A percentile compares a stretch with the other conserved stretches of the same genome.
Conservation (phyloP, 2,797 vertebrate genomes). For the Falco concolor region DNA sequence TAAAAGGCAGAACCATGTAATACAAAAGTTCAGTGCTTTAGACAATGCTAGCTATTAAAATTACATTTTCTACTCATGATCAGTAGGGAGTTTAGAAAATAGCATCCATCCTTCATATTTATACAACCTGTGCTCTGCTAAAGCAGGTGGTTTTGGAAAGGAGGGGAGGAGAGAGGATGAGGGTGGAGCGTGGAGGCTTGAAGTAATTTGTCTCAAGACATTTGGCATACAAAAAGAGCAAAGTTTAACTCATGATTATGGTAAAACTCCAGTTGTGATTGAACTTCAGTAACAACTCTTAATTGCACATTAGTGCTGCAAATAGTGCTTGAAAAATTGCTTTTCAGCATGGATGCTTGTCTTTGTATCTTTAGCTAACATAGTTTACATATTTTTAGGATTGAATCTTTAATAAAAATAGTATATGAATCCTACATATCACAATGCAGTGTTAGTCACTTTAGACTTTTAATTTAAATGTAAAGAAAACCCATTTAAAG, state of each 20-base stretch:
- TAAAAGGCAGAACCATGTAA: not conserved
- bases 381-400: not conserved
- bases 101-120: not conserved
- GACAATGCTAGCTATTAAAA: not conserved
- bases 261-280: not conserved
- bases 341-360: not conserved
- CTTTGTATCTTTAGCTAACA: not conserved
- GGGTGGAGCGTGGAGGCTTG: not conserved
- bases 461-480: not conserved
- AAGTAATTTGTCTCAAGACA: not conserved
- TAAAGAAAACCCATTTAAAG: slow-evolving; percentile 15
- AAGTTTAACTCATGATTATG: not conserved
- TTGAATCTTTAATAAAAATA: not conserved
- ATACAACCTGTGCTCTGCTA: not conserved
- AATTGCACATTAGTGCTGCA: not conserved
- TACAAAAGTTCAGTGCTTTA: not conserved
- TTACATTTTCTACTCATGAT: not conserved
- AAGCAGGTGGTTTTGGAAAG: not conserved
- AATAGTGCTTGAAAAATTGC: not conserved
- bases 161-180: not conserved
- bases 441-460: not conserved
- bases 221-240: not conserved
- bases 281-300: not conserved
- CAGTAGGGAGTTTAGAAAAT: not conserved
- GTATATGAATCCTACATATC: not conserved